Base-by-base conservation (phyloP, 2,888 invertebrate species). In the Crossocerus cetratus region DNA sequence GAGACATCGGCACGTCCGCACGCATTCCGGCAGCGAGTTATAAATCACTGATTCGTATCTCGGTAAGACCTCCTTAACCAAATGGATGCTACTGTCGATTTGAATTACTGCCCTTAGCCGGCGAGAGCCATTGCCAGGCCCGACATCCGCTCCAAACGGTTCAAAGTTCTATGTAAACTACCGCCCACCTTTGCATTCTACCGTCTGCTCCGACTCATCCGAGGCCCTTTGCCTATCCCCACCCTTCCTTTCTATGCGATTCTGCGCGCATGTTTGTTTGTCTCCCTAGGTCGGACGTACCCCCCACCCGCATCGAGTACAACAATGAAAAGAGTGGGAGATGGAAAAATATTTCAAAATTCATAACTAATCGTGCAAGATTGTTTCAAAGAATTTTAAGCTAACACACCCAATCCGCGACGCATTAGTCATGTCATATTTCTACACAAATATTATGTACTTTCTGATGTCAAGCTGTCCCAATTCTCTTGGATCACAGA, bases 71-170 rank as follows among this genome's bases (percentile, higher is more conserved):
- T 77, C 83, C 79, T 81, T 81, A 82, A 78, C 85, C 84, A 80
- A 85, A 84, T 77, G 81, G 84, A 84, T 85, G 84, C 85, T 84
- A 84, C 84, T 85, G 84, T 85, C 84, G 84, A 84, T 84, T 84
- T 84, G 84, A 84, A 85, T 85, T 84, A 85, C 84, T 77, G 84
- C 85, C 77, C 80, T 80, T 75, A 71, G 64, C 64, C 72, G 72
- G 69, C 71, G 69, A 77, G 82, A 82, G 73, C 74, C 81, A 83
- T 80, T 72, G 81, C 80, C 78, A 77, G 76, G 64, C 76, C 66
- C 73, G 76, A 72, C 72, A 69, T 72, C 70, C 76, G 65, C 81
- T 77, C 73, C 74, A 75, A 83, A 81, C 80, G 75, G 81, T 81
- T 85, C 77, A 77, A 84, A 84, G 77, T 84, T 80, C 83, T 83